These are phyloP conservation scores for Sinohyriopsis cumingii DNA, from an alignment of 2,888 invertebrate species.

Conservation along the genomic window DNA sequence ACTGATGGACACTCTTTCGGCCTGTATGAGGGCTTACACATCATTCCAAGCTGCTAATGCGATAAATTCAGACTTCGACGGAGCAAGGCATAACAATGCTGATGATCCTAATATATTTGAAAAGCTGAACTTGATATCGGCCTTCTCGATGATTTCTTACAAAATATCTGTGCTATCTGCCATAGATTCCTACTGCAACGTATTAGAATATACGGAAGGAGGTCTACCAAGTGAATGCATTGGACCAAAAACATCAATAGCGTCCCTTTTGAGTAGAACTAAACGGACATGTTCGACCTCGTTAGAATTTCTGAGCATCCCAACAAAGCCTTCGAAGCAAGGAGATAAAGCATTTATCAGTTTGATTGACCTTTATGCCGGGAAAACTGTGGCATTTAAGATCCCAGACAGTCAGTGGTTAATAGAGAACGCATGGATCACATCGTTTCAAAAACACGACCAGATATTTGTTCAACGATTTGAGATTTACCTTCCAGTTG, in stretches of 20 bases:
- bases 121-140: neutral
- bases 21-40: neutral
- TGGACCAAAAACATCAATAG: neutral
- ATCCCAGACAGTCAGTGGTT: slow-evolving; percentile 4
- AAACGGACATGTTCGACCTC: neutral
- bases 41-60: neutral
- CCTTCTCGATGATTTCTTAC: neutral
- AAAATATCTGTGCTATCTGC: neutral
- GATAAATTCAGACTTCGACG: neutral
- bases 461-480: slow-evolving; percentile 3
- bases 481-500: slow-evolving; percentile 4
- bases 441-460: neutral
- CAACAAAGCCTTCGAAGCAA: neutral
- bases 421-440: neutral
- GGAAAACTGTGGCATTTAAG: slow-evolving; percentile 1
- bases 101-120: neutral
- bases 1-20: slow-evolving; percentile 1
- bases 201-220: slow-evolving; percentile 4
- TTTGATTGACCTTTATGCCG: slow-evolving; percentile 3
- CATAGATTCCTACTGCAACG: slow-evolving; percentile 2
- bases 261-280: neutral
- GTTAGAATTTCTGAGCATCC: neutral
- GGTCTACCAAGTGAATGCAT: neutral
- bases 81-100: neutral
- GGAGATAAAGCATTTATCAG: slow-evolving; percentile 4